These are phyloP conservation scores for Macrophya annulata DNA, from an alignment of 2,888 invertebrate genomes.

Conservation along the genomic window DNA sequence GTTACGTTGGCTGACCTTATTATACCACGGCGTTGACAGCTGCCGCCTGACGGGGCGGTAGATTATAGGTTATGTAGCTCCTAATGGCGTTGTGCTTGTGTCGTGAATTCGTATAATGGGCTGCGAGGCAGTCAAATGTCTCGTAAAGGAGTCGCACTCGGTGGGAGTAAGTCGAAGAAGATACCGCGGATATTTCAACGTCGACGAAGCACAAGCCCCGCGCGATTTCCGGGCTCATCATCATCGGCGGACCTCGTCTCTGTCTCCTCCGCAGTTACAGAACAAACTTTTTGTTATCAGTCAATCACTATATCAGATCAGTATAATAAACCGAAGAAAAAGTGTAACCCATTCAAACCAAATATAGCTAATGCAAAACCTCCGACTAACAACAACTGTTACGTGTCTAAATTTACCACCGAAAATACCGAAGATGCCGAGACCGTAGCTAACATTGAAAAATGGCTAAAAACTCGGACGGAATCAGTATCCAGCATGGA, in stretches of 20 bases:
- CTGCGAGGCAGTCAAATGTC: conserved; percentile 72
- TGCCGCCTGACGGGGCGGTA: conserved; percentile 43
- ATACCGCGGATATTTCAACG: conserved; percentile 73
- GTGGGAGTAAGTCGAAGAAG: conserved; percentile 69
- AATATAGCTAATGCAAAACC: conserved; percentile 23
- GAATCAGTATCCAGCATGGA: conserved; percentile 73
- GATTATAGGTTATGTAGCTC: conserved; percentile 49
- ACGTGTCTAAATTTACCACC: not conserved
- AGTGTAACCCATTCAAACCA: not conserved
- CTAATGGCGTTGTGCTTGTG: conserved; percentile 37
- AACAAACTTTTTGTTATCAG: not conserved
- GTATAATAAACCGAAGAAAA: conserved; percentile 25
- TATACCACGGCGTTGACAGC: conserved; percentile 41
- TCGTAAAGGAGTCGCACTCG: conserved; percentile 69
- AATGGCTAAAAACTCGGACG: conserved; percentile 75
- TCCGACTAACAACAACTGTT: conserved; percentile 43
- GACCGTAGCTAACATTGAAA: conserved; percentile 73
- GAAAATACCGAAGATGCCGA: conserved; percentile 60
- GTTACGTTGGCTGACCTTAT: conserved; percentile 23
- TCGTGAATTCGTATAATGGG: conserved; percentile 48
- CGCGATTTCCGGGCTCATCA: conserved; percentile 52
- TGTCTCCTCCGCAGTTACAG: not conserved
- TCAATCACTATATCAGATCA: not conserved
- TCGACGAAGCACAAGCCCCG: conserved; percentile 61
- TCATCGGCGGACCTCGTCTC: conserved; percentile 35